These are phyloP conservation scores for Hymenochirus boettgeri DNA, from an alignment of 2,113 vertebrate genomes.

Conservation along the genomic window DNA sequence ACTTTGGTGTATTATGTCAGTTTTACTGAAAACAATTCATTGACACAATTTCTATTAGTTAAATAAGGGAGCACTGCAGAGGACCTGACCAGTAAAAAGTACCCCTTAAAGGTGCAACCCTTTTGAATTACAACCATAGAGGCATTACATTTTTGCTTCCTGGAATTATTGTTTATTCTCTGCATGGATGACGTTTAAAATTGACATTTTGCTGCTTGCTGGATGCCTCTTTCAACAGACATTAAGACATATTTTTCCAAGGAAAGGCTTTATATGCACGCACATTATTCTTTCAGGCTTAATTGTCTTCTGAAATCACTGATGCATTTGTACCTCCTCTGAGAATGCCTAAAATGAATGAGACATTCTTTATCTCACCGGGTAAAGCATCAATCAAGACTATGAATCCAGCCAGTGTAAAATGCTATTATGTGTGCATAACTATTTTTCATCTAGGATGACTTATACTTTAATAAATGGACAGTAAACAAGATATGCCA, in stretches of 20 bases:
- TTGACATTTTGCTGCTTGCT: constrained; percentile 5
- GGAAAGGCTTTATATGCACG: constrained; percentile 14
- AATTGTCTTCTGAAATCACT: constrained; percentile 27
- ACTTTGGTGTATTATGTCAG: no score
- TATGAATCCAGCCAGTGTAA: constrained; percentile 23
- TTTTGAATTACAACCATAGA: neutral
- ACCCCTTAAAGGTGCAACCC: neutral
- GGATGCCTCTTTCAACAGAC: neutral
- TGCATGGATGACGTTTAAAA: constrained; percentile 6
- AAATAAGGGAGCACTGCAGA: no score
- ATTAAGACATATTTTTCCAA: constrained; percentile 11
- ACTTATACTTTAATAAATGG: neutral
- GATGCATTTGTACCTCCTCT: constrained; percentile 27
- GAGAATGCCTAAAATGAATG: constrained; percentile 34
- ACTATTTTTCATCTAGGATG: constrained; percentile 3
- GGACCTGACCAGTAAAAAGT: no score
- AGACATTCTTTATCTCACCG: constrained; percentile 26
- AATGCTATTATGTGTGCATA: constrained; percentile 15
- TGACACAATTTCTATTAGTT: no score
- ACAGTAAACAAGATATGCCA: neutral
- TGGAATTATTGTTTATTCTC: constrained; percentile 2
- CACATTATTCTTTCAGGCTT: constrained; percentile 26
- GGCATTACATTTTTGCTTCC: constrained; percentile 16
- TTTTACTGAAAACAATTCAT: no score
- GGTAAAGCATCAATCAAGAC: constrained; percentile 32